These are phyloP conservation scores for Oreochromis aureus DNA, from an alignment of 2,113 vertebrate genomes.

Conservation along the genomic window DNA sequence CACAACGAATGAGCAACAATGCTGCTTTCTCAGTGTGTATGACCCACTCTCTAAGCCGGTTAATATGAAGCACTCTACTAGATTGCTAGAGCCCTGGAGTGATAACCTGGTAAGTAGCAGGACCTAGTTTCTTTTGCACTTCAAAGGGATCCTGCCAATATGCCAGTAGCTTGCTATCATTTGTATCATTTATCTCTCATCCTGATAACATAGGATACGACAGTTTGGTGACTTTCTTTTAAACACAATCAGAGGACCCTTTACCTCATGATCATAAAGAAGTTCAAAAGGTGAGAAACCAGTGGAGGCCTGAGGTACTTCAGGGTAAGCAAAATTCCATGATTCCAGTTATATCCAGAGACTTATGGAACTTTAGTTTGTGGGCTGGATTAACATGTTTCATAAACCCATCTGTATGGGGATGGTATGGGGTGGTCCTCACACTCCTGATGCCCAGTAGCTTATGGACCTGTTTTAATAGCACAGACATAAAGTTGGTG, in stretches of 20 bases:
- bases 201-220: background rate
- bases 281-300: background rate
- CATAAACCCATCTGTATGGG: background rate
- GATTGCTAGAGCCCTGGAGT: background rate
- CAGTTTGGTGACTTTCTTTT: background rate
- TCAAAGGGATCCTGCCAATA: background rate
- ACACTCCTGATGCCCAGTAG: background rate
- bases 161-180: background rate
- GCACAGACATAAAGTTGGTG: background rate
- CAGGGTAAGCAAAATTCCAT: background rate
- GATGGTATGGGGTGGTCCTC: background rate
- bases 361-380: background rate
- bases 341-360: background rate
- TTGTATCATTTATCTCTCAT: background rate
- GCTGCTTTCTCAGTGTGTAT: background rate
- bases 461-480: background rate
- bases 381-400: background rate
- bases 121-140: background rate
- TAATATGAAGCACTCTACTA: background rate
- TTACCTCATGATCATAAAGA: background rate
- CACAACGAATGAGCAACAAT: background rate
- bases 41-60: background rate
- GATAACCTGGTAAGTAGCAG: background rate
- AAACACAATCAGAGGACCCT: background rate
- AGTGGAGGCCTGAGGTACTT: background rate